Evolutionary conservation across 2,113 vertebrate species (phyloP).

Genomic region (Nyctereutes procyonoides): DNA sequence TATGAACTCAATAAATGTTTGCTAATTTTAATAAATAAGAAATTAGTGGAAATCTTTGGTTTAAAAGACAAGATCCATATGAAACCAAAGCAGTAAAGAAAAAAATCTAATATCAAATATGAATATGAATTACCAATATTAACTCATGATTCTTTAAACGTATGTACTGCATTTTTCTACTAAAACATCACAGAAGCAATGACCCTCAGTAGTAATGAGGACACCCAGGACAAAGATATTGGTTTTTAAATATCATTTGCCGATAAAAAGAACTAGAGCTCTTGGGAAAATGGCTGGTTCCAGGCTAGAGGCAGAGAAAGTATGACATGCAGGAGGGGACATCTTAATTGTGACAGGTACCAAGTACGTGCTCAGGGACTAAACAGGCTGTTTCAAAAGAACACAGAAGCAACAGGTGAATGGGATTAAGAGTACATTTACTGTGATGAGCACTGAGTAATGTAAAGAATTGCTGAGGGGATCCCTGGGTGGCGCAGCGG

Average conservation of each 20-base stretch:
- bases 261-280: not conserved
- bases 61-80: not conserved
- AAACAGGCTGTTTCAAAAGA: conserved; percentile 14
- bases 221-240: not conserved
- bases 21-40: conserved; percentile 15
- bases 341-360: not conserved
- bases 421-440: not conserved
- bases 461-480: not conserved
- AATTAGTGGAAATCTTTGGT: not conserved
- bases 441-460: not conserved
- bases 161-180: not conserved
- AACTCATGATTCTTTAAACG: not conserved
- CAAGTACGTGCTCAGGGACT: not conserved
- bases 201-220: not conserved
- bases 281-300: not conserved
- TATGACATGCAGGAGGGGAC: not conserved
- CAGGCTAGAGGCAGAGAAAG: not conserved
- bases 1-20: not conserved
- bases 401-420: not conserved
- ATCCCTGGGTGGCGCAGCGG: too few species aligned
- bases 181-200: conserved; percentile 15
- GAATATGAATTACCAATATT: conserved; percentile 22
- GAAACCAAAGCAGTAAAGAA: not conserved
- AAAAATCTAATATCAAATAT: not conserved
- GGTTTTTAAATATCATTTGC: conserved; percentile 6